Evolutionary conservation across 2,113 vertebrate species (phyloP), one percentile per base, ranked within the genome.

Genomic region (Corydoras maculifer): DNA sequence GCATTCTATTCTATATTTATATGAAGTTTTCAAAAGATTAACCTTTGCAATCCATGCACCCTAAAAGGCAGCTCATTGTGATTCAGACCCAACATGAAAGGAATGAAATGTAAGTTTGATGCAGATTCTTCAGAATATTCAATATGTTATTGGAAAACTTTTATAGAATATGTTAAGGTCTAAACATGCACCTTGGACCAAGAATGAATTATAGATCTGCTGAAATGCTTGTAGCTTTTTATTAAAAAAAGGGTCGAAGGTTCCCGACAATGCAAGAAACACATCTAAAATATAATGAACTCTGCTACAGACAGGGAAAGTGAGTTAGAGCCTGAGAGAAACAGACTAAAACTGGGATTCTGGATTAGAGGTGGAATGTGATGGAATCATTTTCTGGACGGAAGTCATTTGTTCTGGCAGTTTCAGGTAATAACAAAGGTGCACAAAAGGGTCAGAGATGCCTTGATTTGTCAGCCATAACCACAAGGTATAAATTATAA

Each of bases 401-500:
- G 43, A 12, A 25, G n/a, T 65, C 10, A 51, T 66, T 54, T 66
- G 8, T 29, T 54, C 29, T 14, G 50, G 12, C 9, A 13, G 18
- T 53, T 54, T 14, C 64, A 66, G 49, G 50, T 66, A 11, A 31
- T 30, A 14, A 66, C 51, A 32, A 18, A 55, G 10, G 15, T 5
- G 2, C 13, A n/a, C 7, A 2, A 15, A 65, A 9, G 35, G 9
- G 48, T 5, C 43, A 64, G 62, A 64, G 48, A 66, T 54, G 50
- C 49, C 25, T 54, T 18, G 64, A 6, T 54, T 66, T 31, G 29
- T 53, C 18, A 4, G 18, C 49, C 2, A 31, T 53, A 54, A n/a
- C 18, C 49, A 54, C 49, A 29, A 50, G 49, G 50, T 31, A 53
- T 32, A 31, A 66, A 66, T 53, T 31, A 66, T 12, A 66, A 66